Percentiles rank a stretch among this genome's conserved stretches.
These are phyloP conservation scores for Apostichopus californicus DNA, from an alignment of 35 echinoderm and acorn worm genomes.

Conservation along the genomic window DNA sequence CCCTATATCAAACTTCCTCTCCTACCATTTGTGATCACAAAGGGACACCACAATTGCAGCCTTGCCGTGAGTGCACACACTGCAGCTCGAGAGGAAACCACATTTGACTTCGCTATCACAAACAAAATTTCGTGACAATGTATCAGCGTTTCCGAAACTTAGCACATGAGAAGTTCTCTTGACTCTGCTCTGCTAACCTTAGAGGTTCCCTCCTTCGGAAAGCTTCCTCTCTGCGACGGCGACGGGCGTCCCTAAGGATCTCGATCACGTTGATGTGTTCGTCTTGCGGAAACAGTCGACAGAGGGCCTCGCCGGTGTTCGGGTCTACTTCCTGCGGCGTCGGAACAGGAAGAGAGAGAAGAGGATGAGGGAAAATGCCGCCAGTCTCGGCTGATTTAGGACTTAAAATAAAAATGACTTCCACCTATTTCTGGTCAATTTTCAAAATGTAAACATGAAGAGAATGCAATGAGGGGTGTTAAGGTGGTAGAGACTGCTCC, in stretches of 20 bases:
- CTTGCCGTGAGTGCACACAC: no score
- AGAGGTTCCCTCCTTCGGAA: slow-evolving; percentile 61
- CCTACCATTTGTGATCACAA: background rate
- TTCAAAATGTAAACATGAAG: no score
- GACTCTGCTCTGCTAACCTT: slow-evolving; percentile 57
- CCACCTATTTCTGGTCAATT: no score
- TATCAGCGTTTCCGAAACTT: background rate
- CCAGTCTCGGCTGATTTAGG: no score
- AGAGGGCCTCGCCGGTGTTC: slow-evolving; percentile 77
- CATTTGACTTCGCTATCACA: no score
- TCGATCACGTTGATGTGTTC: slow-evolving; percentile 92
- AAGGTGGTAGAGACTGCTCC: no score
- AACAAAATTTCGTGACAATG: no score
- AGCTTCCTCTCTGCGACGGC: slow-evolving; percentile 74
- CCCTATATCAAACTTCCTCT: background rate
- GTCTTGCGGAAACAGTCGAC: slow-evolving; percentile 88
- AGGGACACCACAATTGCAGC: background rate
- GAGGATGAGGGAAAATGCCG: background rate
- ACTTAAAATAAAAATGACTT: no score
- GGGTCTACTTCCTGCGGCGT: slow-evolving; percentile 87
- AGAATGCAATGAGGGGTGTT: no score
- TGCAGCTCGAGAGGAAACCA: no score
- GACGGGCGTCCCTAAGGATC: slow-evolving; percentile 87
- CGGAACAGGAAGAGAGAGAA: background rate
- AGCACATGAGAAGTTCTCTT: background rate